phyloP scores from a whole-genome alignment of 2,113 vertebrate species.

The Peromyscus polionotus region DNA sequence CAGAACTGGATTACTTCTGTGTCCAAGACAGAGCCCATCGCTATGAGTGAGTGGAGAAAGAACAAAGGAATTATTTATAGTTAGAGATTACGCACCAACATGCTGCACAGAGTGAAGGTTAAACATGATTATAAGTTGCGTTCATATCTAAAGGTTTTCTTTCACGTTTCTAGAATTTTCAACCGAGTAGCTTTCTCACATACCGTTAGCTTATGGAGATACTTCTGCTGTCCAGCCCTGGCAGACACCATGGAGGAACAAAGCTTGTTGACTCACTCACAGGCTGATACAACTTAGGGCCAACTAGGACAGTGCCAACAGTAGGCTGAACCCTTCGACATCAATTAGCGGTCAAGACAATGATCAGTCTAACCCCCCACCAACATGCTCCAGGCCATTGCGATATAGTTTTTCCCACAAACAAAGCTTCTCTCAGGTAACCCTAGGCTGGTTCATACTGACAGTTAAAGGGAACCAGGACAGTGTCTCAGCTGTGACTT shows the following conservation, averaged over 20 bases:
- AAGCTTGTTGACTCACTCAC: background rate
- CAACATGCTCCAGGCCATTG: background rate
- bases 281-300: background rate
- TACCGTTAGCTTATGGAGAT: too few relatives aligned
- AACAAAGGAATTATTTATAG: background rate
- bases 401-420: background rate
- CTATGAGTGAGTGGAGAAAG: background rate
- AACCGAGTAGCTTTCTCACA: background rate
- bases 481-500: background rate
- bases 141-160: background rate
- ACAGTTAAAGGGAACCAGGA: background rate
- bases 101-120: background rate
- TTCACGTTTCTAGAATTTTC: constrained; percentile 16
- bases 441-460: background rate
- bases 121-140: background rate
- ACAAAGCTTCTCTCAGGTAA: background rate
- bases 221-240: background rate
- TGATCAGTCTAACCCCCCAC: too few relatives aligned
- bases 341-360: background rate
- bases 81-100: background rate
- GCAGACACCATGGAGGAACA: too few relatives aligned
- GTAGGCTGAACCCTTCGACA: background rate
- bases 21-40: background rate
- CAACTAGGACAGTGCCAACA: background rate
- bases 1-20: background rate